phyloP scores from a whole-genome alignment of 1,140 invertebrate species.

The Brachionus koreanus region DNA sequence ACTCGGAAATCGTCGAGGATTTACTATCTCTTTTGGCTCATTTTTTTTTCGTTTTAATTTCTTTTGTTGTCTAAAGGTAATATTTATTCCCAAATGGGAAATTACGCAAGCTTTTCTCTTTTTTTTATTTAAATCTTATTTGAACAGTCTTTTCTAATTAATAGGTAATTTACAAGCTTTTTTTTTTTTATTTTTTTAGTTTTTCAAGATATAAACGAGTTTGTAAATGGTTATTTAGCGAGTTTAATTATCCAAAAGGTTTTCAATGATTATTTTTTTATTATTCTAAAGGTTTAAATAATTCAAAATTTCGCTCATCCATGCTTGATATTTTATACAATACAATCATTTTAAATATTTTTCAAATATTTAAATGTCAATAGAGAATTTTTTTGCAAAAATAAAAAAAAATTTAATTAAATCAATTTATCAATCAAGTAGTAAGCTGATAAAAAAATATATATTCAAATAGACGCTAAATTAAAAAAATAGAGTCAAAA shows the following conservation, averaged over 20 bases:
- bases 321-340: background rate
- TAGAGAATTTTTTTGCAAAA: background rate
- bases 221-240: background rate
- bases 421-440: background rate
- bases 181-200: background rate
- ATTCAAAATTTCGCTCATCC: background rate
- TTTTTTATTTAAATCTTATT: slow-evolving; percentile 10
- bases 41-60: background rate
- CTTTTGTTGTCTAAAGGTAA: slow-evolving; percentile 23
- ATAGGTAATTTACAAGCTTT: background rate
- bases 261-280: background rate
- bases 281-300: background rate
- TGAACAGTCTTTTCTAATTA: background rate
- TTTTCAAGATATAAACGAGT: background rate
- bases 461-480: background rate
- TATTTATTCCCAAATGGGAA: background rate
- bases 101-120: background rate
- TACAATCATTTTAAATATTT: background rate
- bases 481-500: background rate
- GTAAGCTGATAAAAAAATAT: background rate
- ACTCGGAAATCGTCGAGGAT: background rate
- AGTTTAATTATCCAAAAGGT: background rate
- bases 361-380: background rate
- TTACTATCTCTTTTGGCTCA: background rate
- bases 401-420: background rate